Percentiles rank a stretch among this genome's conserved stretches.
Conservation (phyloP, 2,113 vertebrate species). For the Dasypus novemcinctus region DNA sequence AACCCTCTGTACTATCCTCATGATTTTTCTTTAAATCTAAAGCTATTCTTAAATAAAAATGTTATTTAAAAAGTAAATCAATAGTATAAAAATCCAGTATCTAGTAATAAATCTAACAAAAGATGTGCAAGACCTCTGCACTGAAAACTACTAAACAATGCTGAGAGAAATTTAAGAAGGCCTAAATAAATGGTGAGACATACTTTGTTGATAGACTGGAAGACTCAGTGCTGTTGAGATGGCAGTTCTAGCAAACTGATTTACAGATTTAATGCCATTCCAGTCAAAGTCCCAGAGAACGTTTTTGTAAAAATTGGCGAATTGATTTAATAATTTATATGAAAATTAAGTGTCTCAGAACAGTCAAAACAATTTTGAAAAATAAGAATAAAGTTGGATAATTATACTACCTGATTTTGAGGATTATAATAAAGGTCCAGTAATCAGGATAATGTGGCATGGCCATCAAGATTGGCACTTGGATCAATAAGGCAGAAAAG, state of each 20-base stretch:
- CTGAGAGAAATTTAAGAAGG: background rate
- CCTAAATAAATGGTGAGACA: no score
- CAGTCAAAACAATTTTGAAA: conserved; percentile 9
- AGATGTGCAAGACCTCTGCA: background rate
- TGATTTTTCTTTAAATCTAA: background rate
- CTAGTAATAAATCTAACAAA: background rate
- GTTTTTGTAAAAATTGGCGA: no score
- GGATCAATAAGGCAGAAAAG: background rate
- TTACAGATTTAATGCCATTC: background rate
- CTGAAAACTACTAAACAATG: background rate
- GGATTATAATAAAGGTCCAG: background rate
- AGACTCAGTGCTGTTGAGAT: background rate
- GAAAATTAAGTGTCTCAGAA: background rate
- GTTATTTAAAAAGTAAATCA: background rate
- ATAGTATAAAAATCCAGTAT: background rate
- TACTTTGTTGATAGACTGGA: no score
- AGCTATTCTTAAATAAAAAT: background rate
- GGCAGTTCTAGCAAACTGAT: background rate
- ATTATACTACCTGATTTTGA: background rate
- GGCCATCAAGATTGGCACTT: background rate
- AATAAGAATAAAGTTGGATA: background rate
- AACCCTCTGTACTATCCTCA: background rate
- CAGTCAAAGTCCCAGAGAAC: background rate
- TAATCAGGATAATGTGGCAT: background rate
- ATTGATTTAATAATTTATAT: background rate